A percentile compares a stretch with the other conserved stretches of the same genome.
Evolutionary conservation across 53 echinoderm and acorn worm genomes (phyloP).

Genomic region (Zoroaster sp.): DNA sequence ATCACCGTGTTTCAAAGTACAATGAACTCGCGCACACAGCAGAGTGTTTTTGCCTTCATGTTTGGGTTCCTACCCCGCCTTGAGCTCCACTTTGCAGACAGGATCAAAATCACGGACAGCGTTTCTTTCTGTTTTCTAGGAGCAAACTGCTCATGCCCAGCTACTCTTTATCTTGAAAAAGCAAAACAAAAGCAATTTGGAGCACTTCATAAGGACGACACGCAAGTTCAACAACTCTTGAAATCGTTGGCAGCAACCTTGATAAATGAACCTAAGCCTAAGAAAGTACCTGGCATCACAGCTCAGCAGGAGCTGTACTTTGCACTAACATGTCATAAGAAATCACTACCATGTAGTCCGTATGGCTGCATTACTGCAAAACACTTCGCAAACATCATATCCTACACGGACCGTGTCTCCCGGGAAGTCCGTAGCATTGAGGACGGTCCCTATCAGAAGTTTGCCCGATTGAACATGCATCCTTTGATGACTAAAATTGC

Average conservation of each 20-base stretch:
- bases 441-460: conserved; percentile 58
- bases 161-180: conserved; percentile 39
- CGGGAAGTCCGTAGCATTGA: conserved; percentile 2
- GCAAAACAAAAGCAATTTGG: conserved; percentile 26
- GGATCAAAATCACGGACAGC: conserved; percentile 41
- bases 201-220: conserved; percentile 30
- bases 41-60: conserved; percentile 92
- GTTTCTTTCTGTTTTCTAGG: conserved; percentile 66
- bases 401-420: conserved; percentile 31
- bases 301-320: conserved; percentile 69
- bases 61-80: conserved; percentile 80
- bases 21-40: conserved; percentile 70
- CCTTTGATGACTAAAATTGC: conserved; percentile 72
- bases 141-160: conserved; percentile 69
- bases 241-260: conserved; percentile 45
- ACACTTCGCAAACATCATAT: conserved; percentile 58
- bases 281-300: conserved; percentile 54
- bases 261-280: not conserved
- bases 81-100: conserved; percentile 44
- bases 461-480: conserved; percentile 79
- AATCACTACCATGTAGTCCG: conserved; percentile 71
- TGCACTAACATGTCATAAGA: conserved; percentile 74
- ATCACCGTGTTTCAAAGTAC: conserved; percentile 67
- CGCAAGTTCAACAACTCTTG: conserved; percentile 29
- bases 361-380: conserved; percentile 59